A percentile compares a stretch with the other conserved stretches of the same genome.
phyloP scores from a whole-genome alignment of 2,888 invertebrate genomes.

The Morpho helenor region DNA sequence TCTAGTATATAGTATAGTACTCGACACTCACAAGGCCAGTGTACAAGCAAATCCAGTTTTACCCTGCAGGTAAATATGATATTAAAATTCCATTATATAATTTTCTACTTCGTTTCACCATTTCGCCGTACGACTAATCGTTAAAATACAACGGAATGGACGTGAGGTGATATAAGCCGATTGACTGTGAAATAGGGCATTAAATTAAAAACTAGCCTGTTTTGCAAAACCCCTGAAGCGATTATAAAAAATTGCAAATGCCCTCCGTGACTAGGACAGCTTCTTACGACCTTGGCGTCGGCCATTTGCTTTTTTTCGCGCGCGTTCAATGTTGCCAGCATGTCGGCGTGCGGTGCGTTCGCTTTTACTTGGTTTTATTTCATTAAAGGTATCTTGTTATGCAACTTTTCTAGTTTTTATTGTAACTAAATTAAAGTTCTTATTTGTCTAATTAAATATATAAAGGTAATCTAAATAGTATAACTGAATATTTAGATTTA shows the following conservation, averaged over 20 bases:
- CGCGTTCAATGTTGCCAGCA: constrained; percentile 74
- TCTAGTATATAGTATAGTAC: neutral
- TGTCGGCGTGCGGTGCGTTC: constrained; percentile 60
- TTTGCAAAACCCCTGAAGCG: constrained; percentile 49
- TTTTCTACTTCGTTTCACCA: constrained; percentile 34
- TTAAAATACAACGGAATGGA: constrained; percentile 30
- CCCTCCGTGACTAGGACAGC: constrained; percentile 76
- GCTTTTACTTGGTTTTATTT: constrained; percentile 55
- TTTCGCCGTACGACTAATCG: constrained; percentile 27
- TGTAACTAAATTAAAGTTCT: constrained; percentile 18
- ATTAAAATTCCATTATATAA: constrained; percentile 31
- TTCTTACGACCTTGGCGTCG: constrained; percentile 72
- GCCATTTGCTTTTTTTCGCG: constrained; percentile 73
- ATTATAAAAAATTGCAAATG: constrained; percentile 68
- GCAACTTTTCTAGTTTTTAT: constrained; percentile 49
- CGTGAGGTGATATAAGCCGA: constrained; percentile 24
- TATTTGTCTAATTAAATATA: too few relatives aligned
- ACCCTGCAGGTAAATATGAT: constrained; percentile 27
- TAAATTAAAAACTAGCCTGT: constrained; percentile 44
- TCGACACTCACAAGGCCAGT: neutral
- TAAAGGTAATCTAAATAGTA: too few relatives aligned
- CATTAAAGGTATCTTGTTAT: constrained; percentile 59
- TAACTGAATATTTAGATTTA: too few relatives aligned
- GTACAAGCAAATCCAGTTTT: constrained; percentile 34
- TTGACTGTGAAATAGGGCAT: constrained; percentile 31